phyloP scores from a whole-genome alignment of 2,113 vertebrate genomes.

The Phodopus roborovskii region DNA sequence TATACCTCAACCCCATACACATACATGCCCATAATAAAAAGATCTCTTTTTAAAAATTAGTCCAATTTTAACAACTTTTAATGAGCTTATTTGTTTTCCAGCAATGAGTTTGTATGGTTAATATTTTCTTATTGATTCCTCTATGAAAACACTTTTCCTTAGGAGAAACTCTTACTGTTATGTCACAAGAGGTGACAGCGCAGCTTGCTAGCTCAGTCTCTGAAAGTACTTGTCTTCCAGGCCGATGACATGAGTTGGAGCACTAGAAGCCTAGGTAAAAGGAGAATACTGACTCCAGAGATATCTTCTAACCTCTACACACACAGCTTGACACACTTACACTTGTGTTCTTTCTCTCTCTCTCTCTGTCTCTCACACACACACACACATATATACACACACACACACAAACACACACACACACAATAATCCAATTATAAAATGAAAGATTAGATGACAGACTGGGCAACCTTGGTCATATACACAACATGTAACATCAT shows the following conservation, averaged over 20 bases:
- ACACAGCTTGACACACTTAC: not conserved
- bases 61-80: not conserved
- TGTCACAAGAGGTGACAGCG: not conserved
- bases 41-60: not conserved
- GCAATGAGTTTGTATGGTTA: not conserved
- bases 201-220: too few relatives aligned
- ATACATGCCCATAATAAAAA: too few relatives aligned
- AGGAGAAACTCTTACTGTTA: not conserved
- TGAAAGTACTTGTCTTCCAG: too few relatives aligned
- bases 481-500: not conserved
- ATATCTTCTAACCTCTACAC: not conserved
- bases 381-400: not conserved
- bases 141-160: not conserved
- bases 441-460: not conserved
- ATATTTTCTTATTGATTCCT: not conserved
- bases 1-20: not conserved
- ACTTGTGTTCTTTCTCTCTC: too few relatives aligned
- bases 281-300: not conserved
- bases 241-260: too few relatives aligned
- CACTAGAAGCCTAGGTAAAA: too few relatives aligned
- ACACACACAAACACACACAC: not conserved
- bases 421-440: not conserved
- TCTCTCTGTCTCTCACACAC: too few relatives aligned
- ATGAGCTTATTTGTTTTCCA: not conserved
- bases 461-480: rapidly evolving